A percentile compares a stretch with the other conserved stretches of the same genome.
phyloP scores from a whole-genome alignment of 2,888 invertebrate species.

The Meta bourneti region DNA sequence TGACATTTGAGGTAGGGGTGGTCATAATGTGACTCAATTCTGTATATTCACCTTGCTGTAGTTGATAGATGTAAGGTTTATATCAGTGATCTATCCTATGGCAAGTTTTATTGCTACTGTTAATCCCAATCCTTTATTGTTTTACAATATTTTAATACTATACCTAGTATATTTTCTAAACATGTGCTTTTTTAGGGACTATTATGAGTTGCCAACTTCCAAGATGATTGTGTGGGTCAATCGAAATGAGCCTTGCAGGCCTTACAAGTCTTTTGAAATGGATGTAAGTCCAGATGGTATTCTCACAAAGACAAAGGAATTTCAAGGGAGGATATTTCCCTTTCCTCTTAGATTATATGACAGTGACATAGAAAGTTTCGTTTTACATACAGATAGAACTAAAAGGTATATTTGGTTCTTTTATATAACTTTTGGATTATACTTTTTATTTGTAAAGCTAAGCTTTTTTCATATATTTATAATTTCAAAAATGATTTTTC shows the following conservation, averaged over 20 bases:
- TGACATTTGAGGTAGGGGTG: too few relatives aligned
- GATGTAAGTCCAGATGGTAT: conserved; percentile 21
- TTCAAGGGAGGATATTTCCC: conserved; percentile 53
- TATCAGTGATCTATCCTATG: too few relatives aligned
- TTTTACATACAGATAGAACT: conserved; percentile 20
- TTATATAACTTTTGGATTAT: too few relatives aligned
- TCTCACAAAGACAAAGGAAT: neutral
- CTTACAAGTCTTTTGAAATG: conserved; percentile 28
- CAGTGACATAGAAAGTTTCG: conserved; percentile 40
- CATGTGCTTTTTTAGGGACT: neutral
- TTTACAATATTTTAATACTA: too few relatives aligned
- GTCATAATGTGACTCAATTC: too few relatives aligned
- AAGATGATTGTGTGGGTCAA: conserved; percentile 52
- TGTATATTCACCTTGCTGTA: too few relatives aligned
- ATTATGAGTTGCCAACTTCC: neutral
- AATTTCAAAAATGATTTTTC: too few relatives aligned
- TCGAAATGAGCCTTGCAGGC: conserved; percentile 19
- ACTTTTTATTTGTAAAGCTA: too few relatives aligned
- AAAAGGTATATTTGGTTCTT: conserved; percentile 18
- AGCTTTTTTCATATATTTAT: too few relatives aligned
- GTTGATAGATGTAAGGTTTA: too few relatives aligned
- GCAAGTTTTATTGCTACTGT: too few relatives aligned
- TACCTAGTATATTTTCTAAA: neutral
- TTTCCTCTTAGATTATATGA: conserved; percentile 17
- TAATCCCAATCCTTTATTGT: too few relatives aligned